Conservation (phyloP, 2,888 invertebrate species). For the Alsophila aescularia region DNA sequence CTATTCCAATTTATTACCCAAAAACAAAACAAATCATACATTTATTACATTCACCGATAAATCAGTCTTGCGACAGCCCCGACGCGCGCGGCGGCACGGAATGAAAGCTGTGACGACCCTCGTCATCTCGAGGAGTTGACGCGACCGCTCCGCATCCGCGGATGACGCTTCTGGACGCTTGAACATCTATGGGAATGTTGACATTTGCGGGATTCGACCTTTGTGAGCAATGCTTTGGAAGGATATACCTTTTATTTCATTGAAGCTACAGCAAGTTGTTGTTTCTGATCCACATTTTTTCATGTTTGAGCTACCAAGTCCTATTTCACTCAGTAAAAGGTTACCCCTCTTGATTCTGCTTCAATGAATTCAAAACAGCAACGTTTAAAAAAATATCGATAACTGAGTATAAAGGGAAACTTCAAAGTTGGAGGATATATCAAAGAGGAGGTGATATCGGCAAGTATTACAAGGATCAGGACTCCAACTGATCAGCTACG, state of each 20-base stretch:
- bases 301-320: no score
- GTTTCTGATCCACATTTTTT: no score
- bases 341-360: no score
- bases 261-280: neutral
- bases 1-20: neutral
- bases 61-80: conserved; percentile 50
- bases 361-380: no score
- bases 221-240: neutral
- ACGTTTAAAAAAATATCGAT: no score
- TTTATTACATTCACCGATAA: conserved; percentile 16
- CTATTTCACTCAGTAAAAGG: no score
- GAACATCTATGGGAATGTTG: conserved; percentile 27
- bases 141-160: conserved; percentile 58
- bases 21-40: neutral
- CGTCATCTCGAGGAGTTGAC: conserved; percentile 61
- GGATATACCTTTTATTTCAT: neutral
- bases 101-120: conserved; percentile 70
- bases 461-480: no score
- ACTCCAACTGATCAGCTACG: no score
- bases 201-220: conserved; percentile 27
- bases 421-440: no score
- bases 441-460: no score
- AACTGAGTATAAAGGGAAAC: no score
- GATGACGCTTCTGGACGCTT: conserved; percentile 28
- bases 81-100: conserved; percentile 46